These are phyloP conservation scores for Sorex fumeus DNA, from an alignment of 2,113 vertebrate species.

Conservation along the genomic window DNA sequence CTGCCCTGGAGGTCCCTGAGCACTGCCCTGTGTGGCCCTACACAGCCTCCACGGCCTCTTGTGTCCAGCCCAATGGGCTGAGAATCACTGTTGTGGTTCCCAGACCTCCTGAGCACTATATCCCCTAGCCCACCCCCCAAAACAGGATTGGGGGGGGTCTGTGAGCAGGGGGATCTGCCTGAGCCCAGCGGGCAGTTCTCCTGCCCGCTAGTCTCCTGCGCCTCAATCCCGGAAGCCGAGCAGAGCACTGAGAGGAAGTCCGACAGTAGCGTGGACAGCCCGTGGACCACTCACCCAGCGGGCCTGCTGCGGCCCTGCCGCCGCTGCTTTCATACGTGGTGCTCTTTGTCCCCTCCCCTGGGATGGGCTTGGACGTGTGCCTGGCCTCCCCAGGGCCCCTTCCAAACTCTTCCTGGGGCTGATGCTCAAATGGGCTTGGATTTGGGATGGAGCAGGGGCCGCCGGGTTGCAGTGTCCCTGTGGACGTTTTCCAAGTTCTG, in stretches of 20 bases:
- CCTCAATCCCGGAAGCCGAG: not conserved
- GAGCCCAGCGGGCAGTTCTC: not conserved
- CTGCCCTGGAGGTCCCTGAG: no score
- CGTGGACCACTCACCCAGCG: accelerated
- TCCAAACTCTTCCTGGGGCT: not conserved
- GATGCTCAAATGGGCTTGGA: not conserved
- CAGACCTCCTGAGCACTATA: no score
- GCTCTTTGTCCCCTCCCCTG: no score
- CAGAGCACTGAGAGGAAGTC: accelerated
- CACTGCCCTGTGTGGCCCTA: no score
- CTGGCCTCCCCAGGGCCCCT: not conserved
- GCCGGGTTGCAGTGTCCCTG: no score
- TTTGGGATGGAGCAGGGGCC: no score
- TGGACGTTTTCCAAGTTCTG: not conserved
- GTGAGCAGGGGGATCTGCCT: not conserved
- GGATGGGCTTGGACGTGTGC: not conserved
- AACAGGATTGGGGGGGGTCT: no score
- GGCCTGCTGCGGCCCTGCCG: not conserved
- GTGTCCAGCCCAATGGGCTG: no score
- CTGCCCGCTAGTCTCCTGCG: no score
- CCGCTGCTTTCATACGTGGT: not conserved
- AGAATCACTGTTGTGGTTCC: no score
- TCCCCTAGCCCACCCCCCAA: no score
- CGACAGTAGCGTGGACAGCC: accelerated
- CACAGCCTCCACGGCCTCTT: no score